A percentile compares a stretch with the other conserved stretches of the same genome.
phyloP scores from a whole-genome alignment of 2,113 vertebrate genomes.

The Lipotes vexillifer region DNA sequence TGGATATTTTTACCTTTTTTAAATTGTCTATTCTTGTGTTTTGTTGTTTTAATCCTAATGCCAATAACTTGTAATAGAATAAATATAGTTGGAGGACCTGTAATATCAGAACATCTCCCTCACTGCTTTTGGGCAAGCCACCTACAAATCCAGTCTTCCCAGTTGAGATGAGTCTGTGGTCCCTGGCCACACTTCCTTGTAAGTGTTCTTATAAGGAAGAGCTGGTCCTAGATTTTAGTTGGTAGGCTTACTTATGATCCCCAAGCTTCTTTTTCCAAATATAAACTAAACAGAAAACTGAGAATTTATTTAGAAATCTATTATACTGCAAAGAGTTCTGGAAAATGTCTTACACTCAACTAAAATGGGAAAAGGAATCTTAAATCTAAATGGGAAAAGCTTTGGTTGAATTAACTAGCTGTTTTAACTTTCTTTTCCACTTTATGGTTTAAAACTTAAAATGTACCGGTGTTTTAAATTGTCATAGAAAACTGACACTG shows the following conservation, averaged over 20 bases:
- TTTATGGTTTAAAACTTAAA: not conserved
- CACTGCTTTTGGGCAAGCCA: not conserved
- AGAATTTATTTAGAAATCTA: slow-evolving; percentile 14
- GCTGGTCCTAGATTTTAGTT: slow-evolving; percentile 36
- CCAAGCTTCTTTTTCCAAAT: not conserved
- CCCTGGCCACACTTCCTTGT: not conserved
- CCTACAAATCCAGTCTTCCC: not conserved
- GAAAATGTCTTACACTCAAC: not conserved
- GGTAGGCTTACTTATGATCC: not conserved
- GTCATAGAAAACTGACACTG: not conserved
- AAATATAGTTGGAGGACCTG: not conserved
- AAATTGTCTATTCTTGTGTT: not conserved
- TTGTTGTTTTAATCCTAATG: not conserved
- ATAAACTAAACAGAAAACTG: slow-evolving; percentile 2
- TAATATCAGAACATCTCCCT: not conserved
- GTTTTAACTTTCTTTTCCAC: not conserved
- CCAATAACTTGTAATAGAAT: not conserved
- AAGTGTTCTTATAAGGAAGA: slow-evolving; percentile 2
- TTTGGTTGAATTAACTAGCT: not conserved
- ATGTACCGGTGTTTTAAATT: not conserved
- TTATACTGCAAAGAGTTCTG: not conserved
- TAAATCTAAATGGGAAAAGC: not conserved
- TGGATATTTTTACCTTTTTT: not conserved
- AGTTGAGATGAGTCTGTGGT: not conserved
- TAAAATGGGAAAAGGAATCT: not conserved